phyloP scores from a whole-genome alignment of 2,797 vertebrate species.

The Phataginus tetradactyla region DNA sequence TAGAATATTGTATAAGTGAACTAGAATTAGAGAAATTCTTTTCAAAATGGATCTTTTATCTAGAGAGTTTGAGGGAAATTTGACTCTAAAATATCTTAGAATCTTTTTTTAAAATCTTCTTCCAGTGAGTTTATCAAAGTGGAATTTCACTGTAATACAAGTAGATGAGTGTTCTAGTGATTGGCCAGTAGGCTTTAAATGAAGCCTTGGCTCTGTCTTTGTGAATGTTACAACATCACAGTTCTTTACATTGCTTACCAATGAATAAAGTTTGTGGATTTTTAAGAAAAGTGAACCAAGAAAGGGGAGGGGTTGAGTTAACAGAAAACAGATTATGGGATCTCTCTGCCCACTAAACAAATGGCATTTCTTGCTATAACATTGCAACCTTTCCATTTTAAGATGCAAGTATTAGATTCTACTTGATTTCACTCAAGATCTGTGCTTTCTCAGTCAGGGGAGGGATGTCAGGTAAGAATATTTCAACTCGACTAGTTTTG shows the following conservation, averaged over 20 bases:
- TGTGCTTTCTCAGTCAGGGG: too few relatives aligned
- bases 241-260: background rate
- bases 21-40: background rate
- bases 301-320: background rate
- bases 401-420: too few relatives aligned
- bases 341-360: too few relatives aligned
- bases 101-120: background rate
- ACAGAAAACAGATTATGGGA: slow-evolving; percentile 15
- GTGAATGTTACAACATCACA: background rate
- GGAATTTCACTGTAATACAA: slow-evolving; percentile 22
- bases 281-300: slow-evolving; percentile 7
- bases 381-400: too few relatives aligned
- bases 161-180: background rate
- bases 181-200: background rate
- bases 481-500: background rate
- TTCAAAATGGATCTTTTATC: slow-evolving; percentile 7
- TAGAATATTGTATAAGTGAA: background rate
- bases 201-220: background rate
- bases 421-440: too few relatives aligned
- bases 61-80: background rate
- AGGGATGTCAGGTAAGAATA: background rate
- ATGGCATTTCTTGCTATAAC: too few relatives aligned
- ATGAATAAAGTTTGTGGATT: slow-evolving; percentile 19
- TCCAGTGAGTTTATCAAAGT: background rate
- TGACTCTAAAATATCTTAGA: background rate